Percentiles rank a stretch among this genome's conserved stretches.
phyloP scores from a whole-genome alignment of 1,140 invertebrate species.

The Anoplolepis gracilipes region DNA sequence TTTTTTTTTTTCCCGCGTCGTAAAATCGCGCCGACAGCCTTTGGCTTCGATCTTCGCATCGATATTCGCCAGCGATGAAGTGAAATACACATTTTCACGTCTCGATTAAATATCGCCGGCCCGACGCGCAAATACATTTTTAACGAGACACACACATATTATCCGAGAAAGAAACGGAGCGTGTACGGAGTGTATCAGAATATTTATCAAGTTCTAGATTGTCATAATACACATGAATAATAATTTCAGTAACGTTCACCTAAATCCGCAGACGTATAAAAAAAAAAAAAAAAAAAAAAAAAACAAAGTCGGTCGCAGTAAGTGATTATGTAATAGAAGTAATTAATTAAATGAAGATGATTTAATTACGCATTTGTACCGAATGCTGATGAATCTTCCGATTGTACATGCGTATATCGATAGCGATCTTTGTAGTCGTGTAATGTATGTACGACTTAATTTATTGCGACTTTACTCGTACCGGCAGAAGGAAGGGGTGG shows the following conservation, averaged over 20 bases:
- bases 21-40: slow-evolving; percentile 26
- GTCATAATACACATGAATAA: slow-evolving; percentile 1
- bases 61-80: slow-evolving; percentile 10
- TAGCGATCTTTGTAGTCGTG: not conserved
- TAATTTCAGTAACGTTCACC: not conserved
- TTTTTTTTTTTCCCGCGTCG: slow-evolving; percentile 34
- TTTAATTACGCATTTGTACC: slow-evolving; percentile 9
- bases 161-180: not conserved
- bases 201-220: not conserved
- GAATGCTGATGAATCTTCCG: not conserved
- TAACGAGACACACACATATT: not conserved
- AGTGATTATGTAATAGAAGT: too few relatives aligned
- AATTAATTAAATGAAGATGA: slow-evolving; percentile 35
- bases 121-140: slow-evolving; percentile 25
- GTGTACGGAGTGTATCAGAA: not conserved
- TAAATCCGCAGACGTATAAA: not conserved
- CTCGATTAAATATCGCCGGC: slow-evolving; percentile 17
- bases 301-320: too few relatives aligned
- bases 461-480: slow-evolving; percentile 6
- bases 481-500: not conserved
- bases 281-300: too few relatives aligned
- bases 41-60: not conserved
- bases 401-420: not conserved
- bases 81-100: slow-evolving; percentile 7
- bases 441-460: not conserved